Conservation (phyloP, 2,113 vertebrate species). For the Bungarus multicinctus region DNA sequence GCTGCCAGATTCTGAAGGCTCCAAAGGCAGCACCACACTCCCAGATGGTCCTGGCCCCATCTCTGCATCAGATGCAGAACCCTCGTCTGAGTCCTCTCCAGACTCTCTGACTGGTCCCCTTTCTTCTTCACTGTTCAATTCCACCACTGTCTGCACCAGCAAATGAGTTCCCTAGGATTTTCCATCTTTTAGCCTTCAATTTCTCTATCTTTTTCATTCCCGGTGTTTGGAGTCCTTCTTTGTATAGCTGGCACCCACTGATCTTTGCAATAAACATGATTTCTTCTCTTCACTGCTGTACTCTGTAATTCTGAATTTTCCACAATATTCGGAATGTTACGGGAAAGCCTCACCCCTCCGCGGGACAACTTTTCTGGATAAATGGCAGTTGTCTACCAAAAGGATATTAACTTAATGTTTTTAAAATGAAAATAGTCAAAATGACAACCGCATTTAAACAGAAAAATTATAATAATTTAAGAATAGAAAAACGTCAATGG, state of each 20-base stretch:
- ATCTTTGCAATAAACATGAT: background rate
- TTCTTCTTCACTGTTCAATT: too few species aligned
- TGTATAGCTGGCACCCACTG: background rate
- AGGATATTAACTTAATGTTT: background rate
- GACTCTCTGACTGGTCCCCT: too few species aligned
- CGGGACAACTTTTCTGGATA: background rate
- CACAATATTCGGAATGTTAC: background rate
- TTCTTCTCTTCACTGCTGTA: background rate
- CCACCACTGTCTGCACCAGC: background rate
- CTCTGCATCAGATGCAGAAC: too few species aligned
- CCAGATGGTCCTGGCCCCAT: too few species aligned
- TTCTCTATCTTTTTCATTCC: background rate
- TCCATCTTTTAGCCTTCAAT: background rate
- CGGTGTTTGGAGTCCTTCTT: background rate
- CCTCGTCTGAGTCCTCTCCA: too few species aligned
- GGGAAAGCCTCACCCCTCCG: background rate
- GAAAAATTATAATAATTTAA: background rate
- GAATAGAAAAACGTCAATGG: background rate
- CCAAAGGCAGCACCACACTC: too few species aligned
- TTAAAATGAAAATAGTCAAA: background rate
- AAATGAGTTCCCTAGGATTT: background rate
- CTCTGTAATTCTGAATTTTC: background rate
- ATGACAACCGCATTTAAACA: background rate
- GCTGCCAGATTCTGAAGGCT: too few species aligned
- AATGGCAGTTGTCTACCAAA: background rate